These are phyloP conservation scores for Leptonema lineaticorne DNA, from an alignment of 1,140 invertebrate genomes.

Conservation along the genomic window DNA sequence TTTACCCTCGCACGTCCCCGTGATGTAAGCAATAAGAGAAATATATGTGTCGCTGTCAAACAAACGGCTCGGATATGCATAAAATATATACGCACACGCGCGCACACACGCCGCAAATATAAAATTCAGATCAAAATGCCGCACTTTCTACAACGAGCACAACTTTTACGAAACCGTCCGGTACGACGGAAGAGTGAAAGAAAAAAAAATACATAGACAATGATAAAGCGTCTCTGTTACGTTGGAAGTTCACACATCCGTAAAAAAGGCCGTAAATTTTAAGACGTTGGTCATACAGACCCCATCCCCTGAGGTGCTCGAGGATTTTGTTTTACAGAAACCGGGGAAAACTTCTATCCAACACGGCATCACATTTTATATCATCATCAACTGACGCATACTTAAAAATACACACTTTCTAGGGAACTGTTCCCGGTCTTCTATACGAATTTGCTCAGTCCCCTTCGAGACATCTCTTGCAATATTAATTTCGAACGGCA, in stretches of 20 bases:
- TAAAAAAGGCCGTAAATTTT: slow-evolving; percentile 41
- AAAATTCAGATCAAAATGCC: slow-evolving; percentile 41
- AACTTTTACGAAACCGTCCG: too few relatives aligned
- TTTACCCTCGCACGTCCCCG: background rate
- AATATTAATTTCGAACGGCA: too few relatives aligned
- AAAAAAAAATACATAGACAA: slow-evolving; percentile 38
- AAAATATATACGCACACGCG: too few relatives aligned
- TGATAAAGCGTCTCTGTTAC: slow-evolving; percentile 41
- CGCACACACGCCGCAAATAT: slow-evolving; percentile 36
- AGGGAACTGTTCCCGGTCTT: background rate
- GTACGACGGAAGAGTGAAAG: background rate
- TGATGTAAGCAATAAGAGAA: slow-evolving; percentile 41
- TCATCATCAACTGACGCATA: slow-evolving; percentile 27
- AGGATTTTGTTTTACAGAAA: slow-evolving; percentile 1
- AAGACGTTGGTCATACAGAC: too few relatives aligned
- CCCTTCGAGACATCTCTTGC: background rate
- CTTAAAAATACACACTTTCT: slow-evolving; percentile 28
- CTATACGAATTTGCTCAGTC: background rate
- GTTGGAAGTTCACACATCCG: slow-evolving; percentile 40
- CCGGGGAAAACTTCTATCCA: background rate
- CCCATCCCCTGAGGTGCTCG: background rate
- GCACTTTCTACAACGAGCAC: slow-evolving; percentile 26
- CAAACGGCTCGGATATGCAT: slow-evolving; percentile 37
- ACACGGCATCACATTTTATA: slow-evolving; percentile 18
- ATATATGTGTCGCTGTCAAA: slow-evolving; percentile 39